phyloP scores from a whole-genome alignment of 1,140 invertebrate species.

The Hyles euphorbiae region DNA sequence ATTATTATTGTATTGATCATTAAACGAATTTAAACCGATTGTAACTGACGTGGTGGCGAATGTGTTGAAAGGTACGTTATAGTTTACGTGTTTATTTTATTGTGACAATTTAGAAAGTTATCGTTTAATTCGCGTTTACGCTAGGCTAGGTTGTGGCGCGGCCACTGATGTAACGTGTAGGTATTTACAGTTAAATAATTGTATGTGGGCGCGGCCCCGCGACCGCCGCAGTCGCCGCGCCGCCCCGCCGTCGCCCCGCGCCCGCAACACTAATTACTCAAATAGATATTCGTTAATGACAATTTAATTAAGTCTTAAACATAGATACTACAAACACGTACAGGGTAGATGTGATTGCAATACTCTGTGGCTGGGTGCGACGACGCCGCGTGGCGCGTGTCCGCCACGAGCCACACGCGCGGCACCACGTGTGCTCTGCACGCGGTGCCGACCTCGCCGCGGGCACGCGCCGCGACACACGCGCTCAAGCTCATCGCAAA shows the following conservation, averaged over 20 bases:
- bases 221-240: slow-evolving; percentile 17
- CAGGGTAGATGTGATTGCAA: slow-evolving; percentile 70
- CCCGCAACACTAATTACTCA: slow-evolving; percentile 48
- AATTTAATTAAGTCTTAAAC: slow-evolving; percentile 52
- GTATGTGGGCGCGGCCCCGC: slow-evolving; percentile 19
- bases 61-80: slow-evolving; percentile 48
- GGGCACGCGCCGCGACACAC: too few relatives aligned
- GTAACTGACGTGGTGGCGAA: slow-evolving; percentile 1
- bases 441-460: too few relatives aligned
- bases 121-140: slow-evolving; percentile 64
- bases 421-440: too few relatives aligned
- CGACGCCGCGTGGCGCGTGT: slow-evolving; percentile 28
- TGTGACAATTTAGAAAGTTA: slow-evolving; percentile 65
- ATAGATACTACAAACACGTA: slow-evolving; percentile 67
- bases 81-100: slow-evolving; percentile 65
- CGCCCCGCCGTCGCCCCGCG: not conserved
- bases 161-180: slow-evolving; percentile 61
- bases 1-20: slow-evolving; percentile 58
- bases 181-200: slow-evolving; percentile 56
- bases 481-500: too few relatives aligned
- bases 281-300: slow-evolving; percentile 62
- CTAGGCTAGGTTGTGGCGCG: slow-evolving; percentile 63
- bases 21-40: slow-evolving; percentile 66
- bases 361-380: slow-evolving; percentile 63
- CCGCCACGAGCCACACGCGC: too few relatives aligned